Base-by-base conservation (phyloP, 2,888 invertebrate species). In the Torymus aiolomorphi region DNA sequence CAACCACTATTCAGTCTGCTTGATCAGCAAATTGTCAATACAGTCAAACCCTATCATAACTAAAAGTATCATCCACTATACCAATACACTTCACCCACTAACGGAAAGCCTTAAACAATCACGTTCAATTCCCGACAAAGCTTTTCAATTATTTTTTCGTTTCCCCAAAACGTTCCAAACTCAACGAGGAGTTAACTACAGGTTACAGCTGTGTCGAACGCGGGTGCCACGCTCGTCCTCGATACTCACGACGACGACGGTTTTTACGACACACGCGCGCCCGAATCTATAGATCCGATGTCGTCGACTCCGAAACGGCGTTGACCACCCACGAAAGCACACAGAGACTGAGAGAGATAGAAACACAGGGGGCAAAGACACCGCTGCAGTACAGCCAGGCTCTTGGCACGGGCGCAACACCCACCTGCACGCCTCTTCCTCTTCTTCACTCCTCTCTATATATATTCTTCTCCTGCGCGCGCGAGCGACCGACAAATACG, bases 201-300 rank as follows among this genome's bases (percentile, higher is more conserved):
- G 80, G 66, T 80, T 80, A 76, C 80, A 80, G 80, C 80, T 80
- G 80, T 42, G 8, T 80, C 80, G 69, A 71, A n/a, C 8, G 66
- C 51, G 16, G 42, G 10, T 74, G 70, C 76, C 61, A 71, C 71
- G 76, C 75, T 79, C 57, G 2, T 31, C 31, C 31, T 5, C 5
- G 31, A 31, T 31, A 42, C 8, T 67, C 24, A 16, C 13, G 12
- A 51, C 13, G 31, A 63, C 24, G 71, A 72, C 16, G 54, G 59
- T 5, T 3, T 42, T 10, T 5, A 42, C 42, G 16, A 13, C 16
- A 51, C n/a, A 51, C 61, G 52, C 14, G 31, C 51, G 71, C 54
- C 57, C n/a, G 54, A 24, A 42, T 42, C 42, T 42, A 42, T 42
- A 42, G 31, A 42, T 42, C 18, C 20, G 59, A 59, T 20, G 59